Conservation (phyloP, 2,113 vertebrate genomes). For the Platycercus adscitus region DNA sequence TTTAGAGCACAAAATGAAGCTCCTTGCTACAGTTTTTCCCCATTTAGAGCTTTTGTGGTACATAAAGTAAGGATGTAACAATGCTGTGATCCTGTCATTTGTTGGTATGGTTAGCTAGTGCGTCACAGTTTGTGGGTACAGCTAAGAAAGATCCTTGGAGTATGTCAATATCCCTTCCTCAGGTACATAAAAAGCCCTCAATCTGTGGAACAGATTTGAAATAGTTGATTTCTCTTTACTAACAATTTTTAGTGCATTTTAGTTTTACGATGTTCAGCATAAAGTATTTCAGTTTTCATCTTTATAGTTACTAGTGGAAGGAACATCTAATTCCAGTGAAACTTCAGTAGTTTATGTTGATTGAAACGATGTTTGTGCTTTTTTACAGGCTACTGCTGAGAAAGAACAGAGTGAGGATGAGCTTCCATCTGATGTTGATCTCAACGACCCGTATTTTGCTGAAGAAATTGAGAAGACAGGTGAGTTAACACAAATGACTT, state of each 20-base stretch:
- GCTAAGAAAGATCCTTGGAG: not conserved
- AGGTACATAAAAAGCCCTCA: not conserved
- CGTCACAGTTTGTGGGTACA: not conserved
- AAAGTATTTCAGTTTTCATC: not conserved
- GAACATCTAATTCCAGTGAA: not conserved
- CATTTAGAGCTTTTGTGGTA: not conserved
- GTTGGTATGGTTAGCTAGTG: not conserved
- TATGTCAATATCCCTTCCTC: not conserved
- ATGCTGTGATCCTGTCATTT: not conserved
- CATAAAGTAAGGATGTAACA: not conserved
- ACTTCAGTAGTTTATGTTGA: not conserved
- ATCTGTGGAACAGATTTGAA: not conserved
- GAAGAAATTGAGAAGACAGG: slow-evolving; percentile 85
- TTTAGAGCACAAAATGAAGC: not conserved
- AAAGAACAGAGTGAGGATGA: slow-evolving; percentile 81
- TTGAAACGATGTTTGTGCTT: not conserved
- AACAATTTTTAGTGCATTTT: not conserved
- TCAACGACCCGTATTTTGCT: slow-evolving; percentile 89
- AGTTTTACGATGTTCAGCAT: not conserved
- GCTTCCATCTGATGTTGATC: slow-evolving; percentile 87
- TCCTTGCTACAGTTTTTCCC: not conserved
- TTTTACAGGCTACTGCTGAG: slow-evolving; percentile 68
- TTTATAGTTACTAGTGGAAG: not conserved
- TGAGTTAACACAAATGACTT: slow-evolving; percentile 53
- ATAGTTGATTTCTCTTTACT: not conserved